A percentile compares a stretch with the other conserved stretches of the same genome.
Evolutionary conservation across 2,888 invertebrate genomes (phyloP).

Genomic region (Brachycybe producta): DNA sequence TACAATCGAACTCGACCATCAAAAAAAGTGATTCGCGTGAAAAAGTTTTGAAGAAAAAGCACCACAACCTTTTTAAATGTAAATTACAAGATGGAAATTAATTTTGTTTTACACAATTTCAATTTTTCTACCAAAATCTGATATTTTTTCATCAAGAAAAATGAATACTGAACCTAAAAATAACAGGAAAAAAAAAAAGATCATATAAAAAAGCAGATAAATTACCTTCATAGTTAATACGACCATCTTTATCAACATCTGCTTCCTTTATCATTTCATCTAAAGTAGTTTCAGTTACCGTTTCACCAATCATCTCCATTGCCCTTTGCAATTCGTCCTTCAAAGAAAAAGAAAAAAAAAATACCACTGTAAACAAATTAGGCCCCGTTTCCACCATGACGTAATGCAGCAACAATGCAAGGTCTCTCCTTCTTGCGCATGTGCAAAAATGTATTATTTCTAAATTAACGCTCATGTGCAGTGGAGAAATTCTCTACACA

Average conservation of each 20-base stretch:
- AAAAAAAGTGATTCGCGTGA: too few species aligned
- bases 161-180: neutral
- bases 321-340: constrained; percentile 61
- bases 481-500: too few species aligned
- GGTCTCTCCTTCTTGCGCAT: too few species aligned
- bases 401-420: too few species aligned
- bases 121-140: neutral
- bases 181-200: neutral
- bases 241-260: constrained; percentile 64
- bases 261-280: constrained; percentile 59
- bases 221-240: constrained; percentile 67
- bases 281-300: constrained; percentile 58
- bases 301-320: constrained; percentile 71
- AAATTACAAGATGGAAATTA: too few species aligned
- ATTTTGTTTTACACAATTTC: neutral
- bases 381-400: neutral
- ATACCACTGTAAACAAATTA: neutral
- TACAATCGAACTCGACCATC: too few species aligned
- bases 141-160: too few species aligned
- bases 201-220: neutral
- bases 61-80: too few species aligned
- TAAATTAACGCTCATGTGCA: too few species aligned
- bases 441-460: too few species aligned
- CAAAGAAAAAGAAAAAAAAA: constrained; percentile 5
- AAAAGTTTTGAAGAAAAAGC: too few species aligned